These are phyloP conservation scores for Euwallacea fornicatus DNA, from an alignment of 1,140 invertebrate genomes.

Conservation along the genomic window DNA sequence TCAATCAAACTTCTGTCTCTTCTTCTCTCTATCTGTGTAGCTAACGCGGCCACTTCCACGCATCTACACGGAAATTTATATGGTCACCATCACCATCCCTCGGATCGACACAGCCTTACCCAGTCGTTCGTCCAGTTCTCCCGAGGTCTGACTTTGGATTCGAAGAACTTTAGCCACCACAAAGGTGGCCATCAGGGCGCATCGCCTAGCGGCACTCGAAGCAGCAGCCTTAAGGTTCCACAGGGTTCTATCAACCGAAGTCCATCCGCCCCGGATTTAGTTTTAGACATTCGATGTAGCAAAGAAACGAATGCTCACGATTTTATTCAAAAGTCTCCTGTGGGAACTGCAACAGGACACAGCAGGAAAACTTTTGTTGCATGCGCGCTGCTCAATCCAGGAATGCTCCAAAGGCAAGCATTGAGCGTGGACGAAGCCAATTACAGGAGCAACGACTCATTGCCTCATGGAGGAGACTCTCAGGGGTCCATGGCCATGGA, in stretches of 20 bases:
- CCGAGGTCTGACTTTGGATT: constrained; percentile 57
- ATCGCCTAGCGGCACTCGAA: constrained; percentile 27
- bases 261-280: constrained; percentile 51
- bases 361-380: constrained; percentile 49
- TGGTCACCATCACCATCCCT: constrained; percentile 40
- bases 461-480: constrained; percentile 62
- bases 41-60: constrained; percentile 7
- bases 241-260: constrained; percentile 51
- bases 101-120: constrained; percentile 64
- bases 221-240: constrained; percentile 43
- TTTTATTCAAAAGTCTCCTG: constrained; percentile 24
- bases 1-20: not conserved
- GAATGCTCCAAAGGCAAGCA: constrained; percentile 62
- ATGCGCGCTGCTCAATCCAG: constrained; percentile 60
- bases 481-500: constrained; percentile 73
- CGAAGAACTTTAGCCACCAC: constrained; percentile 28
- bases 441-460: constrained; percentile 55
- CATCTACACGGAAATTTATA: not conserved
- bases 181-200: constrained; percentile 6
- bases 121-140: constrained; percentile 72
- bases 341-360: not conserved
- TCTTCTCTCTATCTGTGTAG: not conserved
- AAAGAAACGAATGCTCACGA: constrained; percentile 13
- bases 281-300: constrained; percentile 32
- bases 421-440: constrained; percentile 63